Percentiles rank a stretch among this genome's conserved stretches.
These are phyloP conservation scores for Sparus aurata DNA, from an alignment of 2,797 vertebrate species.

Conservation along the genomic window DNA sequence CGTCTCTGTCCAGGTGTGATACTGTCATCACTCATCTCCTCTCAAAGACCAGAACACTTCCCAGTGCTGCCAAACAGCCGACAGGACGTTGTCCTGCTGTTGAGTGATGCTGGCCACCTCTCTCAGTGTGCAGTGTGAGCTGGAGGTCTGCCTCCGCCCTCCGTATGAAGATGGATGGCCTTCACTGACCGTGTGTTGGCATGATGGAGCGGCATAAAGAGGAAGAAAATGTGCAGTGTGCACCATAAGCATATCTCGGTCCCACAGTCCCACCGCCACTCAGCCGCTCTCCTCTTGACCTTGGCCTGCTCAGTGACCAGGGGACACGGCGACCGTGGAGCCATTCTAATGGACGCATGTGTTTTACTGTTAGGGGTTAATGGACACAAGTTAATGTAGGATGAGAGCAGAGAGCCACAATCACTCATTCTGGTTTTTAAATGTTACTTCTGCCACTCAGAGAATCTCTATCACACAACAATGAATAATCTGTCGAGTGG, in stretches of 20 bases:
- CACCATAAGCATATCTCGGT: conserved; percentile 68
- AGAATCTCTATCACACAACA: too few species aligned
- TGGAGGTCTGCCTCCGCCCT: conserved; percentile 33
- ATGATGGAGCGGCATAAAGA: conserved; percentile 31
- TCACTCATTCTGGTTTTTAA: background rate
- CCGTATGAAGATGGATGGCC: conserved; percentile 66
- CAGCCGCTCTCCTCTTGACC: conserved; percentile 66
- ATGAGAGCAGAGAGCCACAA: conserved; percentile 22
- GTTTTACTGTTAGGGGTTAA: conserved; percentile 57
- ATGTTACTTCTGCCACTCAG: too few species aligned
- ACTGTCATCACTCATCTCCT: conserved; percentile 50
- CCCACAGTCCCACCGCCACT: conserved; percentile 22
- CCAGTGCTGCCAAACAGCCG: conserved; percentile 47
- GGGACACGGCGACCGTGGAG: conserved; percentile 44
- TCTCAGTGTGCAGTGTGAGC: conserved; percentile 16
- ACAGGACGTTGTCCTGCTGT: conserved; percentile 43
- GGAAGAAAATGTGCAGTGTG: conserved; percentile 52
- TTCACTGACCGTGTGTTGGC: conserved; percentile 54
- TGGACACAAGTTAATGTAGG: conserved; percentile 37
- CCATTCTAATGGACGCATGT: conserved; percentile 50
- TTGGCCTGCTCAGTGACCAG: conserved; percentile 71
- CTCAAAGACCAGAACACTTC: conserved; percentile 36
- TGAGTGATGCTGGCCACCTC: conserved; percentile 51
- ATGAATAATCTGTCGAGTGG: too few species aligned
- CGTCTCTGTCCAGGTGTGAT: conserved; percentile 54